These are phyloP conservation scores for Scleropages formosus DNA, from an alignment of 2,797 vertebrate species.

Conservation along the genomic window DNA sequence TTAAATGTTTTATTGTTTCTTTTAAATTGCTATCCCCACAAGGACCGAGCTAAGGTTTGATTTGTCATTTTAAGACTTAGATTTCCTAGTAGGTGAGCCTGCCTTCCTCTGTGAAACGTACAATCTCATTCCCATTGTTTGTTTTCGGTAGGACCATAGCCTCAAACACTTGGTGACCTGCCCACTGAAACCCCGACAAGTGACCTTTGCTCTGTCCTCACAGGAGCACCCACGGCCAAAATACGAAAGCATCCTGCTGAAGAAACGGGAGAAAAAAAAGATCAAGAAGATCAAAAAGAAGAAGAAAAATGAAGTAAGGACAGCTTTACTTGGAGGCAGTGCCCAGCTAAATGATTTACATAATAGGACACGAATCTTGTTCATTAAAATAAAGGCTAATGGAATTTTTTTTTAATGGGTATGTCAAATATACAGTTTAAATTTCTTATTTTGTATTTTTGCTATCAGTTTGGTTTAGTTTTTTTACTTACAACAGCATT, in stretches of 20 bases:
- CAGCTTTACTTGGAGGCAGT: not conserved
- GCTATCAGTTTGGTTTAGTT: too few relatives aligned
- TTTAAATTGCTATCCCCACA: slow-evolving; percentile 50
- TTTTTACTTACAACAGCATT: too few relatives aligned
- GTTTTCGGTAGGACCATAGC: too few relatives aligned
- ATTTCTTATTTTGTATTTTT: too few relatives aligned
- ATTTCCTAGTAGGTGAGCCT: slow-evolving; percentile 10
- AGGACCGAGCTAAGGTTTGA: slow-evolving; percentile 69
- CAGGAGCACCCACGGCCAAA: slow-evolving; percentile 90
- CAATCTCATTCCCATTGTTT: too few relatives aligned
- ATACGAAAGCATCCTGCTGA: slow-evolving; percentile 85
- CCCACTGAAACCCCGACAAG: too few relatives aligned
- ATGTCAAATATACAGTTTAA: too few relatives aligned
- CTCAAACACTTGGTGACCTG: not conserved
- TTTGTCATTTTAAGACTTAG: slow-evolving; percentile 33
- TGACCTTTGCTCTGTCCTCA: not conserved
- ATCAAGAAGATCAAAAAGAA: slow-evolving; percentile 58
- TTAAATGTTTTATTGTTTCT: slow-evolving; percentile 40
- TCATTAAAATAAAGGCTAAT: too few relatives aligned
- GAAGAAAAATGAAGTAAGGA: slow-evolving; percentile 73
- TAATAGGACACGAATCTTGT: too few relatives aligned
- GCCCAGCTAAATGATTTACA: not conserved
- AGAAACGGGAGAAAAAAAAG: slow-evolving; percentile 81
- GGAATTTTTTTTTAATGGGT: too few relatives aligned
- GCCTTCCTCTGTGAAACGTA: not conserved